phyloP scores from a whole-genome alignment of 1,140 invertebrate genomes.

The Pollicipes pollicipes region DNA sequence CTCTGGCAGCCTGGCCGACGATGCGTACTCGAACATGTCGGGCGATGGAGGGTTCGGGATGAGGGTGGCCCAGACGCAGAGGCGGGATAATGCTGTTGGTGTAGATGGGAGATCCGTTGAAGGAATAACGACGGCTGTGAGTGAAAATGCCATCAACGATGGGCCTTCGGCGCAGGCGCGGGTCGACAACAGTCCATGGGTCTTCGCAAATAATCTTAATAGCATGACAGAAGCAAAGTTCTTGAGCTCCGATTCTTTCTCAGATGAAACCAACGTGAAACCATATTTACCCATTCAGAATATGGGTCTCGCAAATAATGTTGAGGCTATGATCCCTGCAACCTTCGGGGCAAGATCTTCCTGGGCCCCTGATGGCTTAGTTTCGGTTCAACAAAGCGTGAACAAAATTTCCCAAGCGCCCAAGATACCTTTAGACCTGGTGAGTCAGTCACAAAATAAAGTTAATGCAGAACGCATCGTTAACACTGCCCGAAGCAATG shows the following conservation, averaged over 20 bases:
- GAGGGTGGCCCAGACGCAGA: too few relatives aligned
- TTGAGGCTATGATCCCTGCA: not conserved
- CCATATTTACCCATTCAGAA: not conserved
- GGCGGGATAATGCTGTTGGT: too few relatives aligned
- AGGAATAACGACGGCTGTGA: not conserved
- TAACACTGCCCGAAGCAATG: not conserved
- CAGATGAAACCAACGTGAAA: not conserved
- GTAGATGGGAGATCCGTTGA: not conserved
- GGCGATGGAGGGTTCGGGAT: not conserved
- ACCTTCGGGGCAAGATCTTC: too few relatives aligned
- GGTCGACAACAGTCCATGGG: not conserved
- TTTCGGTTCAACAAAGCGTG: not conserved
- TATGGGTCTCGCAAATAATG: not conserved
- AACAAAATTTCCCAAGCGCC: not conserved
- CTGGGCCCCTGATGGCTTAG: too few relatives aligned
- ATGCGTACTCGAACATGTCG: not conserved
- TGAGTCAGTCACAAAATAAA: not conserved
- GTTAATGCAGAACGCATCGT: too few relatives aligned
- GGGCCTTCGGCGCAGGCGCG: not conserved
- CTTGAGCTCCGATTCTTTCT: not conserved
- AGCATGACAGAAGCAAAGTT: not conserved
- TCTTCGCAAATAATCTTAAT: not conserved
- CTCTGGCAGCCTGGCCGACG: too few relatives aligned
- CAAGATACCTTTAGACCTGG: not conserved
- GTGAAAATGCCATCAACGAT: not conserved